A percentile compares a stretch with the other conserved stretches of the same genome.
Conservation (phyloP, 2,888 invertebrate species). For the Molorchus minor region DNA sequence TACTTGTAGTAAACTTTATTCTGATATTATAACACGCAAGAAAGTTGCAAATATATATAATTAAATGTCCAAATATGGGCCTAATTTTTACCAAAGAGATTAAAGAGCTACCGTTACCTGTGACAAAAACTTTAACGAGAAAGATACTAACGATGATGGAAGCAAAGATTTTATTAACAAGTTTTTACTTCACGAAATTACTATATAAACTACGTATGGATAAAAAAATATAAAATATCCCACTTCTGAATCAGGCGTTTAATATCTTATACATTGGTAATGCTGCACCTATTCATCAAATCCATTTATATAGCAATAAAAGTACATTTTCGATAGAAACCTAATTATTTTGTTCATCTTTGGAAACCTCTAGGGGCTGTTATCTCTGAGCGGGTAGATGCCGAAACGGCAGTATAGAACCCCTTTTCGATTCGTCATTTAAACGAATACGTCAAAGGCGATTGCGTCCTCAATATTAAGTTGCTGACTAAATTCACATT, state of each 20-base stretch:
- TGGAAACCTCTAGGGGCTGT: not conserved
- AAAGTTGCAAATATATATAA: too few relatives aligned
- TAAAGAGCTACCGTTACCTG: too few relatives aligned
- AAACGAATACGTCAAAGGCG: not conserved
- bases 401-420: not conserved
- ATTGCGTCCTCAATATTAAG: not conserved
- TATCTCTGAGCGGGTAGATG: not conserved
- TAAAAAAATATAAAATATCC: not conserved
- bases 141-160: too few relatives aligned
- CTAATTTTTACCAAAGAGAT: too few relatives aligned
- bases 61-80: too few relatives aligned
- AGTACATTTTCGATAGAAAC: not conserved
- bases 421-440: not conserved
- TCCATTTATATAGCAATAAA: not conserved
- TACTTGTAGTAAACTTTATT: too few relatives aligned
- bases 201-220: conserved; percentile 5
- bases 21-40: too few relatives aligned
- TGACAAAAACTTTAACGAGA: too few relatives aligned
- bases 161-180: too few relatives aligned
- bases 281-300: not conserved
- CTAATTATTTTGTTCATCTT: conserved; percentile 3
- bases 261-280: too few relatives aligned
- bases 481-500: not conserved
- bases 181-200: too few relatives aligned
- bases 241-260: not conserved